Conservation (phyloP, 2,888 invertebrate species). For the Unio pictorum region DNA sequence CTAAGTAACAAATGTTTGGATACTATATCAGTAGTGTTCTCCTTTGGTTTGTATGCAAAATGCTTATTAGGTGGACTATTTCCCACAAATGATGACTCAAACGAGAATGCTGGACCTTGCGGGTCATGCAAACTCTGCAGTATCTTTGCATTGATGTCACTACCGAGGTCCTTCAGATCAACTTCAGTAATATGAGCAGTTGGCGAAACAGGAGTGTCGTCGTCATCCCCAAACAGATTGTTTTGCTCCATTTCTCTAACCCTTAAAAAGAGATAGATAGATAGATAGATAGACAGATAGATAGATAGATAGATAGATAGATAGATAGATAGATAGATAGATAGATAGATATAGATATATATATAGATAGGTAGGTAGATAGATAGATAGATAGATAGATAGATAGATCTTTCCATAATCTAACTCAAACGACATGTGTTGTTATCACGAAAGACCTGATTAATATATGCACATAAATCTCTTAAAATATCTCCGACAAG, state of each 20-base stretch:
- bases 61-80: background rate
- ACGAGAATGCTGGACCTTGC: background rate
- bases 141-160: constrained; percentile 48
- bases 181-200: constrained; percentile 56
- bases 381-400: no score
- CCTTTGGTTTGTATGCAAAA: no score
- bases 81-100: background rate
- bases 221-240: constrained; percentile 56
- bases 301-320: no score
- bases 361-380: no score
- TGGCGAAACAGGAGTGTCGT: constrained; percentile 31
- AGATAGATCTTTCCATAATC: no score
- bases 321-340: background rate
- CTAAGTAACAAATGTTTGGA: no score
- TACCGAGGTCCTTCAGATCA: constrained; percentile 53
- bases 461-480: no score
- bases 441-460: no score
- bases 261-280: constrained; percentile 37
- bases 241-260: constrained; percentile 60
- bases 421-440: no score
- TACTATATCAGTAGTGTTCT: no score
- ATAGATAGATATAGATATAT: constrained; percentile 1
- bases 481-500: no score
- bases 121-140: constrained; percentile 33
- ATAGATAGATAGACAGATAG: no score